These are phyloP conservation scores for Calliphora vomitoria DNA, from an alignment of 2,888 invertebrate species.

Conservation along the genomic window DNA sequence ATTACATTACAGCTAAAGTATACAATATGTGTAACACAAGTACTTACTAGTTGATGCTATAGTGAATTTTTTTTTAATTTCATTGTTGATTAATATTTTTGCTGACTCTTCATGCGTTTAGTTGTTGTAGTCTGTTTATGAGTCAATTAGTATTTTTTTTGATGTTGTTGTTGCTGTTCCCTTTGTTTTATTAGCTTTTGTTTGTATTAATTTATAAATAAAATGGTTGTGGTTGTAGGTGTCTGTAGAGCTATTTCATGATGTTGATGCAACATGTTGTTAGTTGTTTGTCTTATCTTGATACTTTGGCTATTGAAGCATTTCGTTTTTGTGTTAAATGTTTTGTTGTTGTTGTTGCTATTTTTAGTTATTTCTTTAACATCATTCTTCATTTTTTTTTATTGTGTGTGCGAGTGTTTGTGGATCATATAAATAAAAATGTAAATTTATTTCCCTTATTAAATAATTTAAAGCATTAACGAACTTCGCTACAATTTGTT, in stretches of 20 bases:
- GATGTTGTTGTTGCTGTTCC: conserved; percentile 24
- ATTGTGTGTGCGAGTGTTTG: conserved; percentile 1
- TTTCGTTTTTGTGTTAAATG: conserved; percentile 52
- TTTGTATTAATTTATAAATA: conserved; percentile 21
- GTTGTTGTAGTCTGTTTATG: conserved; percentile 46
- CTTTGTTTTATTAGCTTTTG: conserved; percentile 54
- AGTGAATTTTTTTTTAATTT: not conserved
- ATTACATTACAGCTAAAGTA: conserved; percentile 46
- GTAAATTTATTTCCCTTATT: conserved; percentile 55
- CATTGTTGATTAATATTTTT: conserved; percentile 52
- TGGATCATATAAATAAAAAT: conserved; percentile 53
- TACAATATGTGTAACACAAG: not conserved
- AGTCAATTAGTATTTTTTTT: conserved; percentile 52
- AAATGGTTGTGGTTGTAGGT: conserved; percentile 5
- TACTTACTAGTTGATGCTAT: not conserved
- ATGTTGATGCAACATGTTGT: conserved; percentile 71
- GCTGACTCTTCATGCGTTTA: conserved; percentile 66
- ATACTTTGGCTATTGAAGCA: conserved; percentile 67
- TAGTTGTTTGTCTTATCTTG: conserved; percentile 61
- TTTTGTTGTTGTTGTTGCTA: not conserved
- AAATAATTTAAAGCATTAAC: conserved; percentile 17
- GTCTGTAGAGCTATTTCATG: conserved; percentile 35
- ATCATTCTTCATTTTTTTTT: conserved; percentile 4
- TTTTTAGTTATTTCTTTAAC: not conserved
- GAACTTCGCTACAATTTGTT: not conserved